Evolutionary conservation across 2,113 vertebrate genomes (phyloP).

Genomic region (Crotophaga sulcirostris): DNA sequence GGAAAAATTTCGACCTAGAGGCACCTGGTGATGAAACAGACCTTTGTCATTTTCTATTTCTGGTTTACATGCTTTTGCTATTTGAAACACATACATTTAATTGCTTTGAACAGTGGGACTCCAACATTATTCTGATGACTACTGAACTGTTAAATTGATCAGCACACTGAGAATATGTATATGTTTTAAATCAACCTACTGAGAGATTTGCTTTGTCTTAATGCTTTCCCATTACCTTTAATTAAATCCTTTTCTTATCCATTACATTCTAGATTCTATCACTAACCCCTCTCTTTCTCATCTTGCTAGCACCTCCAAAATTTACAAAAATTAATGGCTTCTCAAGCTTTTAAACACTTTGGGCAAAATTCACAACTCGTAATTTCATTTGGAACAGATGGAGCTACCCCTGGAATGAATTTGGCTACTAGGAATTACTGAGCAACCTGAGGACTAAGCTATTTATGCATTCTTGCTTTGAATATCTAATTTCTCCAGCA

Average conservation of each 20-base stretch:
- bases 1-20: background rate
- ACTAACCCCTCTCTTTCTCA: background rate
- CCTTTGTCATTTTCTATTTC: background rate
- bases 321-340: background rate
- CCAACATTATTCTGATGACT: conserved; percentile 24
- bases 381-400: background rate
- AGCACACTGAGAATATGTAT: conserved; percentile 33
- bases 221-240: conserved; percentile 45
- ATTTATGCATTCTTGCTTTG: background rate
- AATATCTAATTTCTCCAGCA: background rate
- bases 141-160: conserved; percentile 57
- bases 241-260: conserved; percentile 56
- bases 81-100: conserved; percentile 15
- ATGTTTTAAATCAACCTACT: conserved; percentile 52
- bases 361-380: background rate
- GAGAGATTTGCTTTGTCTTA: conserved; percentile 29
- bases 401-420: background rate
- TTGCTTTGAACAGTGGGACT: background rate
- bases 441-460: background rate
- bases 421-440: background rate
- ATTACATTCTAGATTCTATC: conserved; percentile 14
- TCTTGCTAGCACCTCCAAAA: background rate
- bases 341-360: conserved; percentile 26
- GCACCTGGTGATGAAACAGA: background rate
- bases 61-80: background rate